Evolutionary conservation across 2,797 vertebrate genomes (phyloP).

Genomic region (Crenuchus spilurus): DNA sequence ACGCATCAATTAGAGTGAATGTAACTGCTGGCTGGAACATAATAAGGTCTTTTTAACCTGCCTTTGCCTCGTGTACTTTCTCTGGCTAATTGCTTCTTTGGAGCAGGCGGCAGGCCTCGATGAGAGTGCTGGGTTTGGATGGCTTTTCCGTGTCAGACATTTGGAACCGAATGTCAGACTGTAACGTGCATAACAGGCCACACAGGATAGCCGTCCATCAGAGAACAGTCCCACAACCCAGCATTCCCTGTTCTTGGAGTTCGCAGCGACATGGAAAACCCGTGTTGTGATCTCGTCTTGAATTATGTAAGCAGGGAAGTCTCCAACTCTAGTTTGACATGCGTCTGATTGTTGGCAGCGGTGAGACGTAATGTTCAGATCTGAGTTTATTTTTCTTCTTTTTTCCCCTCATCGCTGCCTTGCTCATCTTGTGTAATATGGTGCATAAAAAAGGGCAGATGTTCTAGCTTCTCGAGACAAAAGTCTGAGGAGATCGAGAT

Average conservation of each 20-base stretch:
- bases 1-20: conserved; percentile 2
- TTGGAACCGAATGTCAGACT: conserved; percentile 39
- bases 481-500: neutral
- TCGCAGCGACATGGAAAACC: conserved; percentile 46
- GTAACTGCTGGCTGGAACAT: neutral
- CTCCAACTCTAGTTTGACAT: conserved; percentile 17
- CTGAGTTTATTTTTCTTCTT: neutral
- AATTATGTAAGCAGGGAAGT: conserved; percentile 15
- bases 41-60: conserved; percentile 5
- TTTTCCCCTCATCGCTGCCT: neutral
- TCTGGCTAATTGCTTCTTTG: conserved; percentile 38
- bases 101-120: conserved; percentile 23
- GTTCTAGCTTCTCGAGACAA: neutral
- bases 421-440: conserved; percentile 4
- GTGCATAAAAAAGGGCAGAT: neutral
- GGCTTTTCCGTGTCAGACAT: conserved; percentile 33
- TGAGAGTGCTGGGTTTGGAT: conserved; percentile 43
- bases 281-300: conserved; percentile 14
- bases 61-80: conserved; percentile 15
- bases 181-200: conserved; percentile 43
- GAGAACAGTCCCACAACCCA: conserved; percentile 12
- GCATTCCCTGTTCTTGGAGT: conserved; percentile 28
- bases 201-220: conserved; percentile 46
- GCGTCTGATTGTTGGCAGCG: conserved; percentile 4
- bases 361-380: conserved; percentile 11